Conservation (phyloP, 2,888 invertebrate species). For the Macroteleia sp. region DNA sequence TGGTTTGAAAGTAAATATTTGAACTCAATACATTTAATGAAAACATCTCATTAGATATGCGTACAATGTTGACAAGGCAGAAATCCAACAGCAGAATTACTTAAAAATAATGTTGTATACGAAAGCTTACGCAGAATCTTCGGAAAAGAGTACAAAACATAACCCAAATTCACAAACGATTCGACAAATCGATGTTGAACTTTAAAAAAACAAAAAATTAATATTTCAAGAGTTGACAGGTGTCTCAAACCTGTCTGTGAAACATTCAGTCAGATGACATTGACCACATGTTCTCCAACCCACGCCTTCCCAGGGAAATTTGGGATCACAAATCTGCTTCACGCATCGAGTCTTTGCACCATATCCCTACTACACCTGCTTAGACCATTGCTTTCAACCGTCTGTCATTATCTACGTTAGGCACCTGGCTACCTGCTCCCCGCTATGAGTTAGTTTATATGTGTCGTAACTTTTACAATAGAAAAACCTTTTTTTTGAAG, state of each 20-base stretch:
- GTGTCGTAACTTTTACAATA: neutral
- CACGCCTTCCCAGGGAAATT: conserved; percentile 58
- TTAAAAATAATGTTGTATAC: neutral
- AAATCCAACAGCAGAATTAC: neutral
- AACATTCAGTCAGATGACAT: conserved; percentile 10
- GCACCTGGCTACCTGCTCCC: conserved; percentile 77
- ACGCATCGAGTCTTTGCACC: conserved; percentile 42
- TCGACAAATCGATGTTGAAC: too few species aligned
- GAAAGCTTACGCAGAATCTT: too few species aligned
- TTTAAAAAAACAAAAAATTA: conserved; percentile 22
- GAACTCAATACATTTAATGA: neutral
- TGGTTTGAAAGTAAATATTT: too few species aligned
- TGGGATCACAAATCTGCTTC: conserved; percentile 36
- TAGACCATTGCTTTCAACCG: conserved; percentile 52
- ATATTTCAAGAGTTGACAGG: conserved; percentile 21
- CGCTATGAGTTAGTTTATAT: neutral
- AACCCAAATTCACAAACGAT: too few species aligned
- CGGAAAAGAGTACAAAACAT: too few species aligned
- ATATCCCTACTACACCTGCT: conserved; percentile 55
- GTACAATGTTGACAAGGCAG: neutral
- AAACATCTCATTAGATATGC: neutral
- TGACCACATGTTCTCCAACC: conserved; percentile 27
- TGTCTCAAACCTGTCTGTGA: conserved; percentile 12
- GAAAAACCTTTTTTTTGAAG: neutral
- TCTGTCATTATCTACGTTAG: conserved; percentile 67